These are phyloP conservation scores for Aspidapion aeneum DNA, from an alignment of 2,888 invertebrate species.

Conservation along the genomic window DNA sequence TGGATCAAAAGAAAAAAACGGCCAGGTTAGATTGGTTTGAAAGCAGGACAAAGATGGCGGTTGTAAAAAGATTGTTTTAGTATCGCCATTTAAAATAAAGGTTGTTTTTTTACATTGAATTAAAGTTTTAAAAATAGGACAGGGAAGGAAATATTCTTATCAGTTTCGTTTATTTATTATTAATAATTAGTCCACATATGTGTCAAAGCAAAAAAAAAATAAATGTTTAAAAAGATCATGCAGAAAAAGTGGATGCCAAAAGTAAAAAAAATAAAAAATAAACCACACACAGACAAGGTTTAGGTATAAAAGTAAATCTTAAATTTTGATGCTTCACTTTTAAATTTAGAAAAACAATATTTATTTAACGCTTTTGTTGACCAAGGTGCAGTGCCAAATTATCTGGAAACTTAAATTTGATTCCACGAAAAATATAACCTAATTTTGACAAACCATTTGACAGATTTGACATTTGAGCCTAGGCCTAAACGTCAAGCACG, in stretches of 20 bases:
- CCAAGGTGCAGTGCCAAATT: not conserved
- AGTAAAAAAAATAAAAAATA: slow-evolving; percentile 14
- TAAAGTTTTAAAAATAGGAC: too few species aligned
- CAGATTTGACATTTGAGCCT: too few species aligned
- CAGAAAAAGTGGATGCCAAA: slow-evolving; percentile 20
- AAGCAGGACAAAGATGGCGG: not conserved
- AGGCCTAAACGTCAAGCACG: too few species aligned
- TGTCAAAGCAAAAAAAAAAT: slow-evolving; percentile 26
- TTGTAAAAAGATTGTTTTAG: too few species aligned
- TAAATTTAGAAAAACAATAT: too few species aligned
- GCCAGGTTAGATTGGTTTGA: not conserved
- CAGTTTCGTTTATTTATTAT: slow-evolving; percentile 27
- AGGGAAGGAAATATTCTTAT: slow-evolving; percentile 32
- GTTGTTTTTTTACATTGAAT: too few species aligned
- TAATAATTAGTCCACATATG: slow-evolving; percentile 34
- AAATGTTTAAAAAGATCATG: slow-evolving; percentile 19
- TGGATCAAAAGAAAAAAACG: not conserved
- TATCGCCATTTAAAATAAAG: too few species aligned
- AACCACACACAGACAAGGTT: not conserved
- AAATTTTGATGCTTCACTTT: not conserved
- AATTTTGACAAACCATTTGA: not conserved
- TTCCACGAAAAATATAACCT: too few species aligned
- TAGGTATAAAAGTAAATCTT: not conserved
- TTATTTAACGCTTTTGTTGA: not conserved
- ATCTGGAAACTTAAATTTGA: too few species aligned